These are phyloP conservation scores for Drosophila stalkeri DNA, from an alignment of 2,888 invertebrate genomes.

Conservation along the genomic window DNA sequence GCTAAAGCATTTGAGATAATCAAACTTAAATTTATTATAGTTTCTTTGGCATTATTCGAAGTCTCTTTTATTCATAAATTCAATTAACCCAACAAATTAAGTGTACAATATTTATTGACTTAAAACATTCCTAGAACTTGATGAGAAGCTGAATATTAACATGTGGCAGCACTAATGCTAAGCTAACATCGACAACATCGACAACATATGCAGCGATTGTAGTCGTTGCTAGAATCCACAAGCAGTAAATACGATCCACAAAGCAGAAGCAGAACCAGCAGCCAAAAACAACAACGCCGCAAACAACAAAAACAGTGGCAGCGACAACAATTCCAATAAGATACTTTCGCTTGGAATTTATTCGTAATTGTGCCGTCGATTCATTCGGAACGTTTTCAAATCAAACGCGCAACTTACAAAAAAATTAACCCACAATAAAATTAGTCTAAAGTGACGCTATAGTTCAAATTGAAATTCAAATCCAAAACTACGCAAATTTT, in stretches of 20 bases:
- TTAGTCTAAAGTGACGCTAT: conserved; percentile 26
- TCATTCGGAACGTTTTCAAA: conserved; percentile 73
- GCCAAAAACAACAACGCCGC: conserved; percentile 23
- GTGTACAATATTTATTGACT: background rate
- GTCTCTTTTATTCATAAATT: background rate
- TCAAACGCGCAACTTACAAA: conserved; percentile 65
- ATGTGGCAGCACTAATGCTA: background rate
- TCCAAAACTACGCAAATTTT: conserved; percentile 27
- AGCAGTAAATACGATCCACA: conserved; percentile 48
- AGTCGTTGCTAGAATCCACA: conserved; percentile 27
- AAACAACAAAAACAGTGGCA: conserved; percentile 1
- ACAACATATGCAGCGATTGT: conserved; percentile 14
- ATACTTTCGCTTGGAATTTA: conserved; percentile 66
- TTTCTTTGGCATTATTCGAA: background rate
- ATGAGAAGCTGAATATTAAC: accelerated
- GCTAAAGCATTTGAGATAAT: background rate
- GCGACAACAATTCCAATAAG: conserved; percentile 42
- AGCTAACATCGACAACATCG: background rate
- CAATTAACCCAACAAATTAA: background rate
- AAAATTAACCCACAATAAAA: conserved; percentile 39
- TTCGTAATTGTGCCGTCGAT: conserved; percentile 78
- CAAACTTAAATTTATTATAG: background rate
- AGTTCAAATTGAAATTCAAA: conserved; percentile 33
- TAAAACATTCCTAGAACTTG: background rate
- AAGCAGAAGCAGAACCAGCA: conserved; percentile 33